Percentiles rank a stretch among this genome's conserved stretches.
These are phyloP conservation scores for Gymnogyps californianus DNA, from an alignment of 2,113 vertebrate genomes.

Conservation along the genomic window DNA sequence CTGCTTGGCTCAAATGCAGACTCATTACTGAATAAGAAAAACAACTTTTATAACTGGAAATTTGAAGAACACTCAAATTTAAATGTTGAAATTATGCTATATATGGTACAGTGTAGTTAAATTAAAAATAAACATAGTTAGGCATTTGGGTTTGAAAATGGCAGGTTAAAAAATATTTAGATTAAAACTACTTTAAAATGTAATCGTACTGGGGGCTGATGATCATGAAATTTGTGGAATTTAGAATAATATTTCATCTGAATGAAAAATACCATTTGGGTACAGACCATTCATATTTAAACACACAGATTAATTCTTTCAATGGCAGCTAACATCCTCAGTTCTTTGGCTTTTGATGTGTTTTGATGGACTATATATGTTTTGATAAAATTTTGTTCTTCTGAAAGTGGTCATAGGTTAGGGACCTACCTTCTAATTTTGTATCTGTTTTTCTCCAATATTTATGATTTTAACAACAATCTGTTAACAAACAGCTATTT, in stretches of 20 bases:
- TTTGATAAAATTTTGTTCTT: neutral
- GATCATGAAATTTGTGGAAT: neutral
- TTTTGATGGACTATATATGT: neutral
- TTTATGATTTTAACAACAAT: neutral
- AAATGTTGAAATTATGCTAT: conserved; percentile 41
- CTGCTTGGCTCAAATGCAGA: conserved; percentile 54
- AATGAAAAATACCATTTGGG: neutral
- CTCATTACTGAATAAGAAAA: conserved; percentile 56
- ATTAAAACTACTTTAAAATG: neutral
- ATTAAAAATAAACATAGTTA: conserved; percentile 48
- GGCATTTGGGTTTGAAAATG: neutral
- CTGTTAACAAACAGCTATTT: neutral
- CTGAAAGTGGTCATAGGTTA: neutral
- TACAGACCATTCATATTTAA: neutral
- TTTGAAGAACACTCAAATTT: conserved; percentile 44
- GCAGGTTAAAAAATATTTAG: conserved; percentile 25
- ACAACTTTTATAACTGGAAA: conserved; percentile 53
- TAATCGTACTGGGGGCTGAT: neutral
- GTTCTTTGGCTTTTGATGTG: neutral
- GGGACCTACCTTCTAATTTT: neutral
- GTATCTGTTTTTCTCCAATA: neutral
- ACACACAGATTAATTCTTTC: neutral
- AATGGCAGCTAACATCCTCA: neutral
- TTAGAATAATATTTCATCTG: neutral
- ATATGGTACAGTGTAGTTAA: conserved; percentile 10